Conservation (phyloP, 2,888 invertebrate species). For the Phania funesta region DNA sequence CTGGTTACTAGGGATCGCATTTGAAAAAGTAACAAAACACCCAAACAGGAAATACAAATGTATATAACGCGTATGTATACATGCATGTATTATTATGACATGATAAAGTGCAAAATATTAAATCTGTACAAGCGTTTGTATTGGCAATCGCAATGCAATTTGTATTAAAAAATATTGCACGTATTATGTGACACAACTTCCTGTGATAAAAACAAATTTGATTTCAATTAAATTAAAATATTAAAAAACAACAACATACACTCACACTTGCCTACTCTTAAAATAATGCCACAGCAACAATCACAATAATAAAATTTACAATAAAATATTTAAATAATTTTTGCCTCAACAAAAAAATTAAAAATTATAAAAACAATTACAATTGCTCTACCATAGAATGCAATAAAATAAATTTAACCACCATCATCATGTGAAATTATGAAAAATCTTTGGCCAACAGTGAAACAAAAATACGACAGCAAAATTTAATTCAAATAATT, state of each 20-base stretch:
- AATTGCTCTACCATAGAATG: constrained; percentile 38
- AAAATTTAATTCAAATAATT: too few species aligned
- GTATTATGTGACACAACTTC: constrained; percentile 53
- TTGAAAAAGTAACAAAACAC: too few species aligned
- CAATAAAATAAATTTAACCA: constrained; percentile 39
- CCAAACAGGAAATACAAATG: too few species aligned
- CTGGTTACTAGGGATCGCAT: too few species aligned
- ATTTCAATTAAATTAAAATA: constrained; percentile 21
- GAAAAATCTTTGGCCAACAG: not conserved
- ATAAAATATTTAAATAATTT: constrained; percentile 39
- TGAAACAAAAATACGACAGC: not conserved
- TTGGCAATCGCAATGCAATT: constrained; percentile 21
- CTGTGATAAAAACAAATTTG: constrained; percentile 55
- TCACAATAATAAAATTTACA: constrained; percentile 44
- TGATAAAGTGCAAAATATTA: not conserved
- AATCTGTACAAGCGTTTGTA: constrained; percentile 11
- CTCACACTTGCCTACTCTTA: not conserved
- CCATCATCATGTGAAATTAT: constrained; percentile 28
- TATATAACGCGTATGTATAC: too few species aligned
- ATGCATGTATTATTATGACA: too few species aligned
- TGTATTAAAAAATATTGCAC: constrained; percentile 20
- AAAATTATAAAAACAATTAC: constrained; percentile 25
- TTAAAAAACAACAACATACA: not conserved
- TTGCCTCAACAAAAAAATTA: not conserved
- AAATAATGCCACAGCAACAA: constrained; percentile 16